A percentile compares a stretch with the other conserved stretches of the same genome.
phyloP scores from a whole-genome alignment of 2,113 vertebrate species.

The Zapornia atra region DNA sequence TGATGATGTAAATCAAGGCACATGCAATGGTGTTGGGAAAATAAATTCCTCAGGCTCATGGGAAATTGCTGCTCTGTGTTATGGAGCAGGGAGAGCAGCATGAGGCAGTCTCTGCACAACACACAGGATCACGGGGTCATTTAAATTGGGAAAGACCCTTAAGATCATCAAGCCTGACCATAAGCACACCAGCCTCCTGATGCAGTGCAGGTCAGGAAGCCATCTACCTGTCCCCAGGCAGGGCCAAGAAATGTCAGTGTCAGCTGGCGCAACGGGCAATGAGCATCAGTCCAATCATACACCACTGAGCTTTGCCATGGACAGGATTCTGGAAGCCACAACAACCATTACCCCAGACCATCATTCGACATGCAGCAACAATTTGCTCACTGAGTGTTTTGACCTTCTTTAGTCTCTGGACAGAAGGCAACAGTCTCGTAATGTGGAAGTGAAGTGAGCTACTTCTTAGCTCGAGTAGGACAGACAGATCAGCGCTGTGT shows the following conservation, averaged over 20 bases:
- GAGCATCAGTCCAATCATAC: background rate
- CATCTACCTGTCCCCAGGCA: background rate
- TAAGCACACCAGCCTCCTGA: background rate
- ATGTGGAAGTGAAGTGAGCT: background rate
- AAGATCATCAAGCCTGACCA: background rate
- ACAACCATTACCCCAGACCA: background rate
- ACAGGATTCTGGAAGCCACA: background rate
- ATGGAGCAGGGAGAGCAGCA: background rate
- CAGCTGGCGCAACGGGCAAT: background rate
- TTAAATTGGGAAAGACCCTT: background rate
- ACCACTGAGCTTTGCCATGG: background rate
- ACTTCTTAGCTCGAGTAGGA: background rate
- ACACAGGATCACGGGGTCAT: background rate
- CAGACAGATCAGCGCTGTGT: background rate
- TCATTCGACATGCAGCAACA: background rate
- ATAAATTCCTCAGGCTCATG: background rate
- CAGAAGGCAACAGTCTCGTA: background rate
- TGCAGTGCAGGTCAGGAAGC: background rate
- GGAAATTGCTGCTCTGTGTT: background rate
- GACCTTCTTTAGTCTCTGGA: background rate
- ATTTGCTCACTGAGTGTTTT: background rate
- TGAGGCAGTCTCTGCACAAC: rapidly evolving
- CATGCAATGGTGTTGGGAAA: background rate
- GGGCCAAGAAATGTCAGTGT: background rate
- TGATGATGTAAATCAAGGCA: background rate